Evolutionary conservation across 2,113 vertebrate species (phyloP).

Genomic region (Dicrurus megarhynchus): DNA sequence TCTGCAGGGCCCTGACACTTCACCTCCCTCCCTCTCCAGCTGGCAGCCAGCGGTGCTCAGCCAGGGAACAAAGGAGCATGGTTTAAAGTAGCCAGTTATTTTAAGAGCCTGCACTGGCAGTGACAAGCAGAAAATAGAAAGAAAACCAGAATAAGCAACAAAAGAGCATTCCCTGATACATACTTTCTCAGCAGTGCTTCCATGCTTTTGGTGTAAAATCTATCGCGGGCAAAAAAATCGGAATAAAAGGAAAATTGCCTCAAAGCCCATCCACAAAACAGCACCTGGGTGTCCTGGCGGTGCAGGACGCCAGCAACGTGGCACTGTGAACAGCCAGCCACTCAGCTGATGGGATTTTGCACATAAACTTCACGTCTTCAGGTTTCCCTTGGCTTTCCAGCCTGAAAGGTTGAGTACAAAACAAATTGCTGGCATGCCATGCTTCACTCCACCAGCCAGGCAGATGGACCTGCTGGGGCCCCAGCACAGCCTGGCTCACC

Average conservation of each 20-base stretch:
- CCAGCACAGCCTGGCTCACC: neutral
- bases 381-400: neutral
- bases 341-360: neutral
- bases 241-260: neutral
- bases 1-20: neutral
- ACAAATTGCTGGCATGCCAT: neutral
- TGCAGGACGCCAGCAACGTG: rapidly evolving
- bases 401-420: neutral
- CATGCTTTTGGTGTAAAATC: neutral
- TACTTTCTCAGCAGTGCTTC: neutral
- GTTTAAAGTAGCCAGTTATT: conserved; percentile 52
- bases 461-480: neutral
- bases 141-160: conserved; percentile 25
- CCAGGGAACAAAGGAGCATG: neutral
- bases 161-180: neutral
- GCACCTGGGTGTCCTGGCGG: rapidly evolving
- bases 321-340: neutral
- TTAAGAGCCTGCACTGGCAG: conserved; percentile 31
- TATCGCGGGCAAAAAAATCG: neutral
- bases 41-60: neutral
- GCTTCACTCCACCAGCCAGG: neutral
- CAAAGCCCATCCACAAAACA: neutral
- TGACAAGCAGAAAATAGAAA: conserved; percentile 38
- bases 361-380: neutral
- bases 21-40: neutral